Evolutionary conservation across 2,113 vertebrate genomes (phyloP).

Genomic region (Cyprinodon variegatus): DNA sequence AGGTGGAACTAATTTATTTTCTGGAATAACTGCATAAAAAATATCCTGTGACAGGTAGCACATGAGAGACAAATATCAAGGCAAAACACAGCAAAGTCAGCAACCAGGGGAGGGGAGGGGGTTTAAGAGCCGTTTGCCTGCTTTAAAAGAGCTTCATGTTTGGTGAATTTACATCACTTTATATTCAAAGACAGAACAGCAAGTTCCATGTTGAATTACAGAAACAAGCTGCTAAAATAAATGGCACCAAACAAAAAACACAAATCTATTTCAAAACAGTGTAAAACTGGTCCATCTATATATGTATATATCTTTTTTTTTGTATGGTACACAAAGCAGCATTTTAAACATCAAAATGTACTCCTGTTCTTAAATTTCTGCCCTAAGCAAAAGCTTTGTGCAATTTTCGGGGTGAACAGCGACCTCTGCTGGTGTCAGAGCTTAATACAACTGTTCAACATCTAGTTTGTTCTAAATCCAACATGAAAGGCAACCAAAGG

Average conservation of each 20-base stretch:
- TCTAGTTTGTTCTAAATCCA: conserved; percentile 7
- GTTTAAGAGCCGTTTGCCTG: conserved; percentile 8
- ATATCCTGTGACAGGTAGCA: conserved; percentile 5
- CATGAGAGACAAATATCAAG: conserved; percentile 12
- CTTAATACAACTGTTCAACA: neutral
- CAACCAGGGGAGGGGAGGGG: neutral
- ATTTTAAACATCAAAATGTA: conserved; percentile 8
- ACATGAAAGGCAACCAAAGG: neutral
- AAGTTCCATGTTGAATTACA: conserved; percentile 3
- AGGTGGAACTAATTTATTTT: conserved; percentile 24
- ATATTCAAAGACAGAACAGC: conserved; percentile 8
- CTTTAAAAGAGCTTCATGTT: conserved; percentile 19
- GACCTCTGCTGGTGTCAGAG: conserved; percentile 12
- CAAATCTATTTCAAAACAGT: neutral
- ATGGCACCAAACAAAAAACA: conserved; percentile 4
- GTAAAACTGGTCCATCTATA: conserved; percentile 10
- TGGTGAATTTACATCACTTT: conserved; percentile 39
- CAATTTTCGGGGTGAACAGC: conserved; percentile 13
- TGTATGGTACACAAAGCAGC: conserved; percentile 1
- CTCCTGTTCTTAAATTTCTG: neutral
- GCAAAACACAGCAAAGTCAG: conserved; percentile 1
- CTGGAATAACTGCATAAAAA: conserved; percentile 24
- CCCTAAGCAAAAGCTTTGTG: neutral
- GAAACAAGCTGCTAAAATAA: neutral
- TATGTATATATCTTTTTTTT: neutral